Evolutionary conservation across 2,797 vertebrate genomes (phyloP), one percentile per base, ranked within the genome.

Genomic region (Garrulus glandarius): DNA sequence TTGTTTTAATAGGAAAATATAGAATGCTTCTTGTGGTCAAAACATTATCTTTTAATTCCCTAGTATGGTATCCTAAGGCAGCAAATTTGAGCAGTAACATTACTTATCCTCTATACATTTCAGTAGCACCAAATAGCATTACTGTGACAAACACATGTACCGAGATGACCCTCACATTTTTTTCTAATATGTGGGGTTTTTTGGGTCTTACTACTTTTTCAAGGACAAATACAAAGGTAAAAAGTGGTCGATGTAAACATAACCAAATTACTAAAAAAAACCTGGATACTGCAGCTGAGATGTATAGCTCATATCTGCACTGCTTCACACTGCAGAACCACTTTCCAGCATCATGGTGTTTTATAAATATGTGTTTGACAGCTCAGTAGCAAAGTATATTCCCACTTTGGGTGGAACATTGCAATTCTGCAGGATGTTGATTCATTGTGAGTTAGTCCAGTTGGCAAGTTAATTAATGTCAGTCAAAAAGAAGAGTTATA

Each of bases 381-480:
- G 82, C 60, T 85, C 57, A 63, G 64, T 50, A 92, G 75, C 27
- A 71, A 87, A 74, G 60, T 68, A 53, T 74, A 92, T 92, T 92
- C 68, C 76, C 72, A 68, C 36, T 81, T 87, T 44, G 82, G 53
- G 60, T 65, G 64, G 46, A 92, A 77, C 30, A 74, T 26, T 23
- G 44, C 61, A 46, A 13, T 94, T 93, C 76, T 60, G 53, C 44
- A 83, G 68, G 60, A 83, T 85, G 57, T 64, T 91, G 56, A 43
- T 92, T 85, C 82, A 69, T 70, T 89, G 79, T 80, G 78, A 87
- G 64, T 80, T 95, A 78, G 65, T 81, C 72, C 89, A 75, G 49
- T 92, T 95, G 79, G 86, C 84, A 81, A 87, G 70, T 88, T 93
- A 80, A 89, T 93, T 96, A 89, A 67, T 56, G 78, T 83, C 71